Percentiles rank a stretch among this genome's conserved stretches.
Evolutionary conservation across 2,797 vertebrate genomes (phyloP).

Genomic region (Botia kubotai): DNA sequence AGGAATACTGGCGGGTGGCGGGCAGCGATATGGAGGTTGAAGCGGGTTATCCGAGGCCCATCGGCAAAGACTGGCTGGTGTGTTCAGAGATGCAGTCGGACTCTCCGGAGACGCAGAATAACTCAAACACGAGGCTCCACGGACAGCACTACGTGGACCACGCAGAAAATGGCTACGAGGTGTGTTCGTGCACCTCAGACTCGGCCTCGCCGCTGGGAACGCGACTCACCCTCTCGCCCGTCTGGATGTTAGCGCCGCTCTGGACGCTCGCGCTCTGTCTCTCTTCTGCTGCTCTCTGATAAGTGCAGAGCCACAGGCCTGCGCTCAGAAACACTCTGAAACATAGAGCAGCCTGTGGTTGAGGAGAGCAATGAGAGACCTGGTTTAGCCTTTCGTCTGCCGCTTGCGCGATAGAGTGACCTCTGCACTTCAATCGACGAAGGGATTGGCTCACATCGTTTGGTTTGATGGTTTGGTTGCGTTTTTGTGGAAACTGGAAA

Average conservation of each 20-base stretch:
- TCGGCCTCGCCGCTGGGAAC: conserved; percentile 61
- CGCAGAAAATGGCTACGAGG: conserved; percentile 86
- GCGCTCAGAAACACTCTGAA: conserved; percentile 42
- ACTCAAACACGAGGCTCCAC: conserved; percentile 73
- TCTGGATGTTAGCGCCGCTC: conserved; percentile 70
- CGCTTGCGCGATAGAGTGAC: background rate
- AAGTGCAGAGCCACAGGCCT: conserved; percentile 51
- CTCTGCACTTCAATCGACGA: conserved; percentile 15
- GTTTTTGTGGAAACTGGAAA: conserved; percentile 14
- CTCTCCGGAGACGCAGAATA: conserved; percentile 72
- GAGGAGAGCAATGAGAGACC: conserved; percentile 14
- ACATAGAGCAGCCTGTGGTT: conserved; percentile 48
- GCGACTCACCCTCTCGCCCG: conserved; percentile 54
- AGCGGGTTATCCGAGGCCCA: conserved; percentile 84
- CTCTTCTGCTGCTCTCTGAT: conserved; percentile 58
- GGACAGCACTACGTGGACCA: conserved; percentile 81
- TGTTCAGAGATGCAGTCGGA: conserved; percentile 86
- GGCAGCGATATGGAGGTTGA: conserved; percentile 87
- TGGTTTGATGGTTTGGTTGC: background rate
- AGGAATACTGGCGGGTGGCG: conserved; percentile 91
- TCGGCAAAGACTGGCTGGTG: conserved; percentile 91
- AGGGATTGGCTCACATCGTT: conserved; percentile 5
- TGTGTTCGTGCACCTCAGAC: conserved; percentile 91
- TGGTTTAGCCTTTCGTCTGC: conserved; percentile 12
- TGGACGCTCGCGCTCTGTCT: conserved; percentile 69